phyloP scores from a whole-genome alignment of 1,140 invertebrate species.

The Drosophila paulistorum region DNA sequence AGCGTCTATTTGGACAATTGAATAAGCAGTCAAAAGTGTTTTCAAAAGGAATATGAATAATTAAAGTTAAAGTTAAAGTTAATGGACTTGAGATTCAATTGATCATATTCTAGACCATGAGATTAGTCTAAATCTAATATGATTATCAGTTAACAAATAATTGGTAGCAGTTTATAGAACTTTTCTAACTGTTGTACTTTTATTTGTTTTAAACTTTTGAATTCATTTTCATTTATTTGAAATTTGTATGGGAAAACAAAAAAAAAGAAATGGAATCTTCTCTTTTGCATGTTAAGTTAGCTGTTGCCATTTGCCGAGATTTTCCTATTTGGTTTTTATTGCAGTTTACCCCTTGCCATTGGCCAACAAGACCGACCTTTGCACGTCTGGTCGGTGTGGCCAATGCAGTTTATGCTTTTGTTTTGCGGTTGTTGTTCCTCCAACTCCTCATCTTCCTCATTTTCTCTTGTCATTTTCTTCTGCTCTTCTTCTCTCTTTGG shows the following conservation, averaged over 20 bases:
- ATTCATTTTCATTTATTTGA: constrained; percentile 3
- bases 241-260: neutral
- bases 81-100: no score
- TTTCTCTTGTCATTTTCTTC: neutral
- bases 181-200: neutral
- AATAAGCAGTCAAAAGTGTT: no score
- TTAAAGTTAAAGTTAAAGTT: no score
- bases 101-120: no score
- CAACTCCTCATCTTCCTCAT: neutral
- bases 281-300: constrained; percentile 24
- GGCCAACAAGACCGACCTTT: neutral
- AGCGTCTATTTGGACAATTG: no score
- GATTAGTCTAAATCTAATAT: no score
- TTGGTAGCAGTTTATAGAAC: no score
- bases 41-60: no score
- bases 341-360: constrained; percentile 10
- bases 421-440: constrained; percentile 14
- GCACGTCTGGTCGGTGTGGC: neutral
- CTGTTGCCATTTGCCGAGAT: constrained; percentile 28
- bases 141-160: no score
- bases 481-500: neutral
- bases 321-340: constrained; percentile 19
- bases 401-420: constrained; percentile 19
- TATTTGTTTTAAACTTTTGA: neutral
- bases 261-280: neutral